phyloP scores from a whole-genome alignment of 2,797 vertebrate species.

The Antennarius maculatus region DNA sequence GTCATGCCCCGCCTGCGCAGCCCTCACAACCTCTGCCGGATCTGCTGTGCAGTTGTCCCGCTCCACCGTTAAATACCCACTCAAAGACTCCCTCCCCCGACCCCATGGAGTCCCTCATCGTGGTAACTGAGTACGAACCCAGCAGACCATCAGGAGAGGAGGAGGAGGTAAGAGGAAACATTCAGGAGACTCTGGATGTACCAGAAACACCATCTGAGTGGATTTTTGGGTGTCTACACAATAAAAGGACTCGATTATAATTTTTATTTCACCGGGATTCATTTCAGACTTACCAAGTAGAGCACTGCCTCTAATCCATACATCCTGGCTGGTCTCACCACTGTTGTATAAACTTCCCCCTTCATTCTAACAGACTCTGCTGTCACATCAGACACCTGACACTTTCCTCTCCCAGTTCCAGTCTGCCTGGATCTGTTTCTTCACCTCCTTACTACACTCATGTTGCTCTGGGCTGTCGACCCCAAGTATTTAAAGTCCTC shows the following conservation, averaged over 20 bases:
- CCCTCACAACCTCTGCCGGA: conserved; percentile 78
- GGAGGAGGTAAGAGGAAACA: conserved; percentile 66
- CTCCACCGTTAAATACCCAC: conserved; percentile 63
- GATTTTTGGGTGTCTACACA: background rate
- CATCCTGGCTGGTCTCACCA: background rate
- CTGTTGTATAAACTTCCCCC: too few relatives aligned
- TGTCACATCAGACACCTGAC: too few relatives aligned
- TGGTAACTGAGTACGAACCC: conserved; percentile 90
- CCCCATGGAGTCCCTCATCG: conserved; percentile 93
- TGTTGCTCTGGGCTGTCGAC: too few relatives aligned
- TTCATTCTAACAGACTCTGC: too few relatives aligned
- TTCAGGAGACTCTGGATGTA: background rate
- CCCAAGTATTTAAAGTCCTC: too few relatives aligned
- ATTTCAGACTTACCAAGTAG: background rate
- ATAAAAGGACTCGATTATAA: background rate
- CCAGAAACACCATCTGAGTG: background rate
- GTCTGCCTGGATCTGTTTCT: too few relatives aligned
- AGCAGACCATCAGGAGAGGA: conserved; percentile 57
- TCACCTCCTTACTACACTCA: too few relatives aligned
- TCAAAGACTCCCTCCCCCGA: conserved; percentile 69
- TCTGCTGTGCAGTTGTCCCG: conserved; percentile 82
- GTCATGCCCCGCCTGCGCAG: conserved; percentile 72
- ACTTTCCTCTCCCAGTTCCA: too few relatives aligned
- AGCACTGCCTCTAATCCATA: too few relatives aligned
- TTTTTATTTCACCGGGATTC: background rate